Base-by-base conservation (phyloP, 2,797 vertebrate genomes). In the Allobates femoralis region DNA sequence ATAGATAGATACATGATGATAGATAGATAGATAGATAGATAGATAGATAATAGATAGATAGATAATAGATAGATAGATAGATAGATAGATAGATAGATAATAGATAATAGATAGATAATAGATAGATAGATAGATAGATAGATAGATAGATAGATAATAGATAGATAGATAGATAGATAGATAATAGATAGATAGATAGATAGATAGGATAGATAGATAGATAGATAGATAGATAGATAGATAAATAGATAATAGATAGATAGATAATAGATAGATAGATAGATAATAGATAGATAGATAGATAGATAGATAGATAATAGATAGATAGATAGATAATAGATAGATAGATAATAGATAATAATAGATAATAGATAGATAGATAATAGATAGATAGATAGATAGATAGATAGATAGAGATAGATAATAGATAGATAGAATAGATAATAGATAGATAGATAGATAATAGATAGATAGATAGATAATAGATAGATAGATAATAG, bases 391-490 rank as follows among this genome's bases (percentile, higher is more conserved):
- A 60, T 60, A 60, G n/a, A n/a, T 60, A 60, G 5, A 23, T n/a
- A 8, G n/a, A 60, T 60, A 60, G 56, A 60, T 8, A n/a, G 56
- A 60, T 60, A 60, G 0, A n/a, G 21, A 60, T 60, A n/a, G 56
- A n/a, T 23, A 60, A 18, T 19, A 60, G 23, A 60, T 60, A 60
- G n/a, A 7, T 5, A 60, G 56, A n/a, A 60, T 60, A n/a, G 56
- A 60, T 60, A 60, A 60, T 60, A 60, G 56, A 60, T 62, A 62
- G 56, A 62, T 28, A n/a, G n/a, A 28, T 62, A 62, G n/a, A 62
- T 28, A 26, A 1, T 10, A n/a, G 58, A 62, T 26, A 62, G 58
- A 26, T 28, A 62, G 3, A 62, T 26, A 28, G 10, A 60, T 26
- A 62, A 5, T 16, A 64, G 14, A 64, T 28, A 64, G n/a, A 64